These are phyloP conservation scores for Vombatus ursinus DNA, from an alignment of 2,113 vertebrate genomes.

Conservation along the genomic window DNA sequence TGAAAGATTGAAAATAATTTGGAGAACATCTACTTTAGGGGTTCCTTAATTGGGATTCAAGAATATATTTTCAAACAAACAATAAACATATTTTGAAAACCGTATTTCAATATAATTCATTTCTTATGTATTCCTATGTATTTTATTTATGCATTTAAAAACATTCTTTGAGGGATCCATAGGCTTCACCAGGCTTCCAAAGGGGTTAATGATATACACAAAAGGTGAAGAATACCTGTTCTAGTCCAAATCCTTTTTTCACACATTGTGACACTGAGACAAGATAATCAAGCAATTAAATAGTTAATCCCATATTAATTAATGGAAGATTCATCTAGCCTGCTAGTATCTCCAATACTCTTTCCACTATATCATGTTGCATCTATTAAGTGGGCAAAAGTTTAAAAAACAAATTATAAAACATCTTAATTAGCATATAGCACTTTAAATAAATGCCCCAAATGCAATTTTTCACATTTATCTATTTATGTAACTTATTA, in stretches of 20 bases:
- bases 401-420: not conserved
- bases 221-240: not conserved
- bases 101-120: not conserved
- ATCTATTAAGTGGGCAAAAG: not conserved
- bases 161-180: not conserved
- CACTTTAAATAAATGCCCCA: not conserved
- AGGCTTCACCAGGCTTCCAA: not conserved
- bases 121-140: not conserved
- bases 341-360: not conserved
- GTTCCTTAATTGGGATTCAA: not conserved
- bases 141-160: not conserved
- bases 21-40: not conserved
- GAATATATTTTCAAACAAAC: not conserved
- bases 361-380: not conserved
- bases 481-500: not conserved
- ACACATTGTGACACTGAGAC: not conserved
- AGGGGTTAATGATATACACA: not conserved
- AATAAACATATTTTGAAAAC: not conserved
- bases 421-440: not conserved
- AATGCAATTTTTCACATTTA: not conserved
- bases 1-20: not conserved
- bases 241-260: not conserved
- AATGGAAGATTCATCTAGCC: not conserved
- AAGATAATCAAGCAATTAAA: not conserved
- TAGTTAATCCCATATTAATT: not conserved